phyloP scores from a whole-genome alignment of 2,797 vertebrate genomes.

The Acomys russatus region DNA sequence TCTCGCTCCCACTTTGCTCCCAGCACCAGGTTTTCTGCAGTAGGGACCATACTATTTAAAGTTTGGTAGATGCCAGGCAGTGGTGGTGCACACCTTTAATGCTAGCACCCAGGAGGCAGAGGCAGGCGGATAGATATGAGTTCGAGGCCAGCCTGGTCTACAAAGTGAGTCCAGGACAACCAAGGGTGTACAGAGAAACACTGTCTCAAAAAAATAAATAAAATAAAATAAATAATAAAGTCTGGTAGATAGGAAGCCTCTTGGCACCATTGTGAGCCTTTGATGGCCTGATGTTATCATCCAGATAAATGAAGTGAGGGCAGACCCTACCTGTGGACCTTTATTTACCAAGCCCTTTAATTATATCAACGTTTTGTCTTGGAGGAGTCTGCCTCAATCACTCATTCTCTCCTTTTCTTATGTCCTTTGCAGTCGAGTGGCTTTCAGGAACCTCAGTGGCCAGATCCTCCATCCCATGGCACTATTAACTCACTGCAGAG shows the following conservation, averaged over 20 bases:
- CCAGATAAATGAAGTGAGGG: neutral
- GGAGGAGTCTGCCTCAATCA: neutral
- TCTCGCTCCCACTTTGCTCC: neutral
- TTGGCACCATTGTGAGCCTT: neutral
- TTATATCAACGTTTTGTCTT: neutral
- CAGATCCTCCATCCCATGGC: neutral
- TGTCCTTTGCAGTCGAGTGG: neutral
- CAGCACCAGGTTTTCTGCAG: neutral
- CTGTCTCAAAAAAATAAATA: too few relatives aligned
- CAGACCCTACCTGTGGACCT: neutral
- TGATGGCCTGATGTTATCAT: neutral
- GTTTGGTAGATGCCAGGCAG: too few relatives aligned
- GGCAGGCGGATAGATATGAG: too few relatives aligned
- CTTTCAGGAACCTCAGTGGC: constrained; percentile 28
- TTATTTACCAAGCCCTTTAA: neutral
- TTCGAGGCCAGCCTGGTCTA: too few relatives aligned
- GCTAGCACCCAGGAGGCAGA: too few relatives aligned
- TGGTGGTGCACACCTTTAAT: too few relatives aligned
- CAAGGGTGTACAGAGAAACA: too few relatives aligned
- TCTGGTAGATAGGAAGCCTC: neutral
- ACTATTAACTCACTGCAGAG: neutral
- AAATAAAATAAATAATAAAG: too few relatives aligned
- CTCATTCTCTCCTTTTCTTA: neutral
- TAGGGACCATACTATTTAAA: neutral
- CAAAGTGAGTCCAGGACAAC: too few relatives aligned